phyloP scores from a whole-genome alignment of 2,888 invertebrate genomes.

The Sicus ferrugineus region DNA sequence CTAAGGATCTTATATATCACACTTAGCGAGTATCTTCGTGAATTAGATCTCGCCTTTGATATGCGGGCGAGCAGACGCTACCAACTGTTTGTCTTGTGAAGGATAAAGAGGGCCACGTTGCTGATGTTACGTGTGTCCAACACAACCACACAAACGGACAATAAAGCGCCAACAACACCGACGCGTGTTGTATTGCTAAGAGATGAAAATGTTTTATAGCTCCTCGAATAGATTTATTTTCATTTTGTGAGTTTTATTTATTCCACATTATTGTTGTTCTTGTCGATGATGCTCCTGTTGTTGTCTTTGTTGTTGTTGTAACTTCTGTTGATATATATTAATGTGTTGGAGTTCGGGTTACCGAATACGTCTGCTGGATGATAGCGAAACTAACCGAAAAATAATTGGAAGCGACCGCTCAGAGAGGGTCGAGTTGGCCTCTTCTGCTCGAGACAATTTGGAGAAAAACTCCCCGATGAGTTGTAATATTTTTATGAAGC shows the following conservation, averaged over 20 bases:
- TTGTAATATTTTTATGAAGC: neutral
- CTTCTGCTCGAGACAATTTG: slow-evolving; percentile 1
- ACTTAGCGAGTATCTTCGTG: slow-evolving; percentile 58
- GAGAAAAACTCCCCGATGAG: slow-evolving; percentile 24
- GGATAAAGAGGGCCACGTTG: neutral
- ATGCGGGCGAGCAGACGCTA: neutral
- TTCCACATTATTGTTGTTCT: slow-evolving; percentile 47
- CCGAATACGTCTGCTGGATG: slow-evolving; percentile 56
- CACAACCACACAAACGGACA: slow-evolving; percentile 16
- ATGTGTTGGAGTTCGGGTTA: slow-evolving; percentile 40
- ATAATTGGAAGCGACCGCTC: slow-evolving; percentile 56
- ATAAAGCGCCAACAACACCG: slow-evolving; percentile 23
- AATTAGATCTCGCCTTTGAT: slow-evolving; percentile 24
- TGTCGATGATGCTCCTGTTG: no score
- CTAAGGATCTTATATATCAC: slow-evolving; percentile 61
- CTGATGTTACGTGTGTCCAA: no score
- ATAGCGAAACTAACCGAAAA: slow-evolving; percentile 64
- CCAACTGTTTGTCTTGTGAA: neutral
- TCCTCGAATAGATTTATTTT: slow-evolving; percentile 64
- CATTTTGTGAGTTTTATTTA: slow-evolving; percentile 57
- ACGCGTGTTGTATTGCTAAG: slow-evolving; percentile 59
- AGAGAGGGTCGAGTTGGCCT: neutral
- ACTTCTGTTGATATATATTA: slow-evolving; percentile 47
- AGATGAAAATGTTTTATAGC: slow-evolving; percentile 64
- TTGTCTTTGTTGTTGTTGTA: no score